Conservation (phyloP, 2,113 vertebrate genomes). For the Pelobates fuscus region DNA sequence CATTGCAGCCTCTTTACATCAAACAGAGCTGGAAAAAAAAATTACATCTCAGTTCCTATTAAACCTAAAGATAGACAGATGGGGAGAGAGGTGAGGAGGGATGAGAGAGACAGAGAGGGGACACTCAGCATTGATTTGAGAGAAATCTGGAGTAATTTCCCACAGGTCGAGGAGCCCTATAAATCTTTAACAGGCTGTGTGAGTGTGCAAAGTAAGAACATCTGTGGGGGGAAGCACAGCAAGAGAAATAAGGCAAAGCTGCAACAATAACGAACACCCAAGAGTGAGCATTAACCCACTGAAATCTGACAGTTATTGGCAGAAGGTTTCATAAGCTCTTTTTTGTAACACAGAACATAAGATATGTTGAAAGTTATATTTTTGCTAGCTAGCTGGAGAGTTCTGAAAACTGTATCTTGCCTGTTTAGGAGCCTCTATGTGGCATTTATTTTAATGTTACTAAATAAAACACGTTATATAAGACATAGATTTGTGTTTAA, state of each 20-base stretch:
- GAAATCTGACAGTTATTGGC: slow-evolving; percentile 47
- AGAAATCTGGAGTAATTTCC: slow-evolving; percentile 51
- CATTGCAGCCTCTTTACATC: slow-evolving; percentile 51
- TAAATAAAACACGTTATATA: too few relatives aligned
- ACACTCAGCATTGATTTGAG: slow-evolving; percentile 51
- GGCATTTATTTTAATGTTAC: too few relatives aligned
- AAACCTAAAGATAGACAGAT: slow-evolving; percentile 51
- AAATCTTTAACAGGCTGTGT: slow-evolving; percentile 49
- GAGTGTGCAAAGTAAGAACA: slow-evolving; percentile 38
- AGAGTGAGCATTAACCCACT: slow-evolving; percentile 47
- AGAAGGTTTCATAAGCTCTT: slow-evolving; percentile 37
- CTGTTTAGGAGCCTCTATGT: slow-evolving; percentile 2
- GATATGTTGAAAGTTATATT: slow-evolving; percentile 32
- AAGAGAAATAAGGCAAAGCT: slow-evolving; percentile 40
- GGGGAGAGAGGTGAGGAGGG: slow-evolving; percentile 40
- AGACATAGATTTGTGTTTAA: too few relatives aligned
- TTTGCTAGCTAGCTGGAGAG: slow-evolving; percentile 10
- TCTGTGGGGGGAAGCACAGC: slow-evolving; percentile 49
- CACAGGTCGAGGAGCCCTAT: slow-evolving; percentile 49
- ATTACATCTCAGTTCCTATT: slow-evolving; percentile 51
- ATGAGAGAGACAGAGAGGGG: slow-evolving; percentile 46
- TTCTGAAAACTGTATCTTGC: slow-evolving; percentile 22
- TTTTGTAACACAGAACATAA: slow-evolving; percentile 13
- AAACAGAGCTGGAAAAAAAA: slow-evolving; percentile 46
- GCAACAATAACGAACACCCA: slow-evolving; percentile 47